These are phyloP conservation scores for Baronia brevicornis DNA, from an alignment of 2,888 invertebrate genomes.

Conservation along the genomic window DNA sequence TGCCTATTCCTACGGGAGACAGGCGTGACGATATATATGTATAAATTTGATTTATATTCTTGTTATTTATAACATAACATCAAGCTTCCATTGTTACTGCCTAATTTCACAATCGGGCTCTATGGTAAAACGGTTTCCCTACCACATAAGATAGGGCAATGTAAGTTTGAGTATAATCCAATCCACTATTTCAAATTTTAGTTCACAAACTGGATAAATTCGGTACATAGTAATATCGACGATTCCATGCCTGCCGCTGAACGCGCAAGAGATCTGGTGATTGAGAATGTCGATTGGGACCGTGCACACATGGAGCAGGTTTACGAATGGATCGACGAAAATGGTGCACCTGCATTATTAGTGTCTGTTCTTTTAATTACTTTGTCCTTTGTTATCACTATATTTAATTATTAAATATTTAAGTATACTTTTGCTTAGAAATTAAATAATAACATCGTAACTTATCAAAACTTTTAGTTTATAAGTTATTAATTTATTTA, in stretches of 20 bases:
- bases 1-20: no score
- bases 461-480: conserved; percentile 6
- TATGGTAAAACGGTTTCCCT: background rate
- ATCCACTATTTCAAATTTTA: conserved; percentile 29
- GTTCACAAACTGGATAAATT: conserved; percentile 43
- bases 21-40: no score
- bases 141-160: no score
- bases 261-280: conserved; percentile 23
- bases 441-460: background rate
- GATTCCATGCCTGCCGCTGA: conserved; percentile 33
- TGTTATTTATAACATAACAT: no score
- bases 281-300: conserved; percentile 40
- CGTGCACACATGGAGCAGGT: conserved; percentile 27
- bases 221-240: conserved; percentile 36
- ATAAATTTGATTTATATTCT: no score
- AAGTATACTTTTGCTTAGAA: background rate
- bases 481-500: background rate
- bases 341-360: conserved; percentile 43
- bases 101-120: background rate
- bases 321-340: conserved; percentile 62
- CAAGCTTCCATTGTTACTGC: no score
- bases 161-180: no score
- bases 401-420: conserved; percentile 30
- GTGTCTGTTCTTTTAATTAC: conserved; percentile 41
- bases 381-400: conserved; percentile 35